Conservation (phyloP, 1,140 invertebrate genomes). For the Platorchestia sp. region DNA sequence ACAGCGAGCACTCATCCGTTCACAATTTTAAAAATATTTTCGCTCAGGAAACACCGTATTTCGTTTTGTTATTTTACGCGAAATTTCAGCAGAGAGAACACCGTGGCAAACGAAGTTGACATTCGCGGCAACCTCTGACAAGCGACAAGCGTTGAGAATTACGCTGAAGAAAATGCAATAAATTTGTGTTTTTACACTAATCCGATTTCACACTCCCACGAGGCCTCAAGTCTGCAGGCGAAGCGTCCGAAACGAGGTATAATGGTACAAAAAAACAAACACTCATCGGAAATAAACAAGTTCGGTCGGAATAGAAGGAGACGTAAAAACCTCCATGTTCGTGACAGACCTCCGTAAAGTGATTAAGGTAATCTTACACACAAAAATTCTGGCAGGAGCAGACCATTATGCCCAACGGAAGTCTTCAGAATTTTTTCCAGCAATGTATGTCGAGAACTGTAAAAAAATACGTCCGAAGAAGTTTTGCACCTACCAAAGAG, state of each 20-base stretch:
- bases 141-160: background rate
- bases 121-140: background rate
- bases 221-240: no score
- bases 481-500: background rate
- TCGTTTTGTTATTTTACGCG: no score
- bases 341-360: background rate
- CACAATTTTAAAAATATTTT: no score
- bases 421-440: background rate
- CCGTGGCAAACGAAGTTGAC: background rate
- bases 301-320: background rate
- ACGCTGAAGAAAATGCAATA: background rate
- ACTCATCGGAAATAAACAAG: background rate
- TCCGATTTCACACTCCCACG: background rate
- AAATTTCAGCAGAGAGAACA: background rate
- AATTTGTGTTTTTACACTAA: background rate
- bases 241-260: background rate
- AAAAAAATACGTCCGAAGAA: background rate
- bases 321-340: background rate
- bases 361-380: background rate
- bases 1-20: no score
- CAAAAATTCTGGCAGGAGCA: background rate
- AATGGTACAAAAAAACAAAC: background rate
- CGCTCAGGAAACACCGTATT: no score
- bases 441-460: background rate
- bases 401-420: background rate